Evolutionary conservation across 2,797 vertebrate genomes (phyloP), one percentile per base, ranked within the genome.

Genomic region (Propithecus deckenii): DNA sequence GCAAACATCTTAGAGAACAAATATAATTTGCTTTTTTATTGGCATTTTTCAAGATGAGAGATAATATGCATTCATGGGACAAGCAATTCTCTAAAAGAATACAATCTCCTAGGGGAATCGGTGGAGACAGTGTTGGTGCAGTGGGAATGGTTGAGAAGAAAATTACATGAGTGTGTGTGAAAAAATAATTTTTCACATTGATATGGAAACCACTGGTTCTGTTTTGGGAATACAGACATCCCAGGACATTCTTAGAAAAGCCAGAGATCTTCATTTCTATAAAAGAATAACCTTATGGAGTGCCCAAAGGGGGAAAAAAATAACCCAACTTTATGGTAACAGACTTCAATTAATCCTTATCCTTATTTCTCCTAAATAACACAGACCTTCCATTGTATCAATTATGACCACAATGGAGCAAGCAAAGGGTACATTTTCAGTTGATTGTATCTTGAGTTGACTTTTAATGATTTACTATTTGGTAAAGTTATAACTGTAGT

Each of bases 11-110:
- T 97, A 97, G 98, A 97, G 97, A 98, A 96, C 98, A 98, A 99
- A 98, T 98, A 98, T 98, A 98, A 98, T 99, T 98, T 97, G 97
- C 93, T 98, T 96, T 98, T 92, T 98, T 98, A 98, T 98, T 98
- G 98, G 95, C 97, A 98, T 98, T 98, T 98, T 97, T 98, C 94
- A 95, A 84, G 97, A 97, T 96, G 97, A 95, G 83, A 87, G 89
- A 98, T 98, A 97, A 98, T 98, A 97, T 91, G 95, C 35, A 13
- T 96, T 97, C 86, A 89, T 80, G 38, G 94, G 69, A n/a, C 63
- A 57, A 72, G 69, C 80, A 91, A 85, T 46, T 97, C 22, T 97
- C 89, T 92, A 91, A 92, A 93, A 98, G 59, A 78, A 98, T 67
- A 65, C 87, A 97, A 74, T 97, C 89, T 97, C 87, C 84, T 91